A percentile compares a stretch with the other conserved stretches of the same genome.
Conservation (phyloP, 2,888 invertebrate species). For the Prosapia bicincta region DNA sequence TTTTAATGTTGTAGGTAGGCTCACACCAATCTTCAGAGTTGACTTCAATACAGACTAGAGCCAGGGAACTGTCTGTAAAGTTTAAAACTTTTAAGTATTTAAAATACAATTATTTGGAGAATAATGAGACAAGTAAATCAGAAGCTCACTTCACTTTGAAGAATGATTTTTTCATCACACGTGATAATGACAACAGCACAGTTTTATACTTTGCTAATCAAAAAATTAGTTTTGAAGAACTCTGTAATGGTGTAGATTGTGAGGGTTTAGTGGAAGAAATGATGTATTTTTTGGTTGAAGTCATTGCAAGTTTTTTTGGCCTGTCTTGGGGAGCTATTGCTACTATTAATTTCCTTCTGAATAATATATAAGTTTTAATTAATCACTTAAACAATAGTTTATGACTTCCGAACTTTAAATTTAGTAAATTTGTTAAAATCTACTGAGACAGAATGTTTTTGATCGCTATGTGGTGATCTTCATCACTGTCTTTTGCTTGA, state of each 20-base stretch:
- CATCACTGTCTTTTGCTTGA: too few species aligned
- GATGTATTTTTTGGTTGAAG: not conserved
- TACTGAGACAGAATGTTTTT: too few species aligned
- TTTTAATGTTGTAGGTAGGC: too few species aligned
- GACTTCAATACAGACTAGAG: not conserved
- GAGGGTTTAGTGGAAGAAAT: not conserved
- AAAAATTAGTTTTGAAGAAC: not conserved
- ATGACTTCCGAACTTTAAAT: too few species aligned
- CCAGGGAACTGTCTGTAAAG: not conserved
- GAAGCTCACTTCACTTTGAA: not conserved
- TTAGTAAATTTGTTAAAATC: too few species aligned
- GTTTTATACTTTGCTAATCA: not conserved
- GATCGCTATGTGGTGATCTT: too few species aligned
- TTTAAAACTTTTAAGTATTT: not conserved
- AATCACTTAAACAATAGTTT: too few species aligned
- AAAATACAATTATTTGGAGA: not conserved
- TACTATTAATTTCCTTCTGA: not conserved
- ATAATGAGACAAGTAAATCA: not conserved
- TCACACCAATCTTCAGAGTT: not conserved
- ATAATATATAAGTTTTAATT: not conserved
- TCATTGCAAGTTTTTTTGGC: not conserved
- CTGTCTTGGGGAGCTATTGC: not conserved
- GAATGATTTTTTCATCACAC: not conserved
- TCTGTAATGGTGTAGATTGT: not conserved
- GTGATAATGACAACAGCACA: not conserved